Conservation (phyloP, 2,113 vertebrate genomes). For the Turdus rufiventris region DNA sequence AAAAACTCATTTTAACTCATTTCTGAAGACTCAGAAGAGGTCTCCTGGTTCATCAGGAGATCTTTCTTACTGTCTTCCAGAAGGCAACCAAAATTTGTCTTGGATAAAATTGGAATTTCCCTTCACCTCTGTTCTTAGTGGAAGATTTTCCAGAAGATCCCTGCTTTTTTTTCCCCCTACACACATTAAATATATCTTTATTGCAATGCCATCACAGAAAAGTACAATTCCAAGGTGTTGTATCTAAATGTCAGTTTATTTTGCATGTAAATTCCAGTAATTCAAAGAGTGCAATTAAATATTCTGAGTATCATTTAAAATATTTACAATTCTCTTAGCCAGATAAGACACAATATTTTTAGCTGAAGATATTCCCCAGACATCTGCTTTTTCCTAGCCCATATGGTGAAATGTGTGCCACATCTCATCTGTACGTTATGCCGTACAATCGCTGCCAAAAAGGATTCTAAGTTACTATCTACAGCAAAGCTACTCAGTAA, state of each 20-base stretch:
- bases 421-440: constrained; percentile 30
- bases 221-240: not conserved
- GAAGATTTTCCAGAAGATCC: not conserved
- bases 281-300: constrained; percentile 50
- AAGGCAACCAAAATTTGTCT: not conserved
- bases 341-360: constrained; percentile 64
- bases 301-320: constrained; percentile 55
- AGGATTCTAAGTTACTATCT: not conserved
- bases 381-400: constrained; percentile 55
- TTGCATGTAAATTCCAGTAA: constrained; percentile 8
- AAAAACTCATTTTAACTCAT: not conserved
- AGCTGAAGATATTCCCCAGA: constrained; percentile 44
- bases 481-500: not conserved
- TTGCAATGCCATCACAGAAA: not conserved
- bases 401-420: constrained; percentile 49
- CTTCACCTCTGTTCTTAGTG: not conserved
- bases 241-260: constrained; percentile 9
- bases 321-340: constrained; percentile 58
- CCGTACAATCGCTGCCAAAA: not conserved
- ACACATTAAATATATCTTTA: not conserved
- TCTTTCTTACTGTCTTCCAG: not conserved
- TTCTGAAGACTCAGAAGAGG: not conserved
- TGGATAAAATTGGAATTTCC: not conserved
- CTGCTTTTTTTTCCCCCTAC: not conserved
- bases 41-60: not conserved